Conservation (phyloP, 2,888 invertebrate genomes). For the Apodemia hepburni region DNA sequence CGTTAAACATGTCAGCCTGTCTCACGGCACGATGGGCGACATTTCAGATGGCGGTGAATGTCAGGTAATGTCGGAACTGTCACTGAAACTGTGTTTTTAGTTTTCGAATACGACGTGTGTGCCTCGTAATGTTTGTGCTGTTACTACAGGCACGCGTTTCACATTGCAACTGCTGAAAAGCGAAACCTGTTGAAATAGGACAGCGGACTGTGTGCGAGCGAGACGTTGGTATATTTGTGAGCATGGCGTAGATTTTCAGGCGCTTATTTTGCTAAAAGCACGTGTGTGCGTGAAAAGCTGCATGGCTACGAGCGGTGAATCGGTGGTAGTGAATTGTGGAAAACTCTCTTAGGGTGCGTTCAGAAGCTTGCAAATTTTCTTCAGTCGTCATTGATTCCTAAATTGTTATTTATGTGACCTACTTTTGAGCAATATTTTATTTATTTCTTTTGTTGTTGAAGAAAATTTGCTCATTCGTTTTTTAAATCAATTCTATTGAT, state of each 20-base stretch:
- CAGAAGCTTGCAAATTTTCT: slow-evolving; percentile 62
- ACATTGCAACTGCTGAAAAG: slow-evolving; percentile 72
- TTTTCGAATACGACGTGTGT: slow-evolving; percentile 68
- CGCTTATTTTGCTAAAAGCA: slow-evolving; percentile 64
- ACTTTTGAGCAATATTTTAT: slow-evolving; percentile 18
- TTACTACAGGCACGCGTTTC: slow-evolving; percentile 74
- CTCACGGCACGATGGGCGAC: slow-evolving; percentile 53
- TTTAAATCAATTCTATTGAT: background rate
- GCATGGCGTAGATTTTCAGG: slow-evolving; percentile 56
- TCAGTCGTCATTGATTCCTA: slow-evolving; percentile 36
- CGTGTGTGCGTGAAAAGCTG: slow-evolving; percentile 72
- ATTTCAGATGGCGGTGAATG: slow-evolving; percentile 57
- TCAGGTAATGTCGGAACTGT: slow-evolving; percentile 69
- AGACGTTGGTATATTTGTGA: slow-evolving; percentile 43
- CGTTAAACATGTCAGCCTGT: slow-evolving; percentile 48
- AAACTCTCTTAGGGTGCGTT: slow-evolving; percentile 74
- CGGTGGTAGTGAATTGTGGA: slow-evolving; percentile 75
- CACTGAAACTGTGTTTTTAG: slow-evolving; percentile 74
- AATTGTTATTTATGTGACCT: slow-evolving; percentile 19
- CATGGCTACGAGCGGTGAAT: slow-evolving; percentile 61
- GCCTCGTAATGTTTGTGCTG: slow-evolving; percentile 71
- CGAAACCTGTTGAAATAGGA: slow-evolving; percentile 80
- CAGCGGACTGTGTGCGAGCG: slow-evolving; percentile 57
- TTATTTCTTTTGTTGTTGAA: slow-evolving; percentile 18
- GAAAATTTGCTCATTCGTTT: background rate